These are phyloP conservation scores for Scomber scombrus DNA, from an alignment of 2,113 vertebrate genomes.

Conservation along the genomic window DNA sequence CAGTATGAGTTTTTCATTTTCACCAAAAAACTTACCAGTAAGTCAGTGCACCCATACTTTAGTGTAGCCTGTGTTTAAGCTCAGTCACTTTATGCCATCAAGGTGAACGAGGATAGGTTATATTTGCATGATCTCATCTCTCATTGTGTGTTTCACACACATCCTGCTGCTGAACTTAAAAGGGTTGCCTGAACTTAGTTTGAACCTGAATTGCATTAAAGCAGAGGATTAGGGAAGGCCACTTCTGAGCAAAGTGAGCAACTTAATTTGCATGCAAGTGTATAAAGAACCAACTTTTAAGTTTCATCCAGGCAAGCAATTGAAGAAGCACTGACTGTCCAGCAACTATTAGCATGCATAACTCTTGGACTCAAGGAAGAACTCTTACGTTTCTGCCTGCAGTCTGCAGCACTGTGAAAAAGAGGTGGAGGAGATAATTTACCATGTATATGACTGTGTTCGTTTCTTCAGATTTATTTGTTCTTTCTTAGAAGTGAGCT, in stretches of 20 bases:
- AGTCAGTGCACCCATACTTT: not conserved
- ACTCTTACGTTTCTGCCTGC: constrained; percentile 4
- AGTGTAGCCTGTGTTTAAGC: constrained; percentile 3
- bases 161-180: constrained; percentile 5
- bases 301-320: constrained; percentile 15
- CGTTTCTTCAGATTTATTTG: constrained; percentile 42
- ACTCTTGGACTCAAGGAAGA: not conserved
- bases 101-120: constrained; percentile 1
- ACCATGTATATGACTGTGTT: not conserved
- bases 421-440: constrained; percentile 2
- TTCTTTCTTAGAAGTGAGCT: constrained; percentile 19
- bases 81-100: constrained; percentile 22
- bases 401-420: not conserved
- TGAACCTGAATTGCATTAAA: constrained; percentile 65
- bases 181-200: constrained; percentile 48
- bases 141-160: not conserved
- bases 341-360: not conserved
- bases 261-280: constrained; percentile 50
- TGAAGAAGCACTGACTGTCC: constrained; percentile 1
- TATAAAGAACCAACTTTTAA: constrained; percentile 31
- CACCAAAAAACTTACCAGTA: constrained; percentile 22
- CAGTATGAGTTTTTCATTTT: constrained; percentile 27
- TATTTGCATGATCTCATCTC: not conserved
- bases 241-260: constrained; percentile 40
- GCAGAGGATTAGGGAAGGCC: constrained; percentile 35